Evolutionary conservation across 2,888 invertebrate genomes (phyloP), one percentile per base, ranked within the genome.

Genomic region (Camptogramma bilineatum): DNA sequence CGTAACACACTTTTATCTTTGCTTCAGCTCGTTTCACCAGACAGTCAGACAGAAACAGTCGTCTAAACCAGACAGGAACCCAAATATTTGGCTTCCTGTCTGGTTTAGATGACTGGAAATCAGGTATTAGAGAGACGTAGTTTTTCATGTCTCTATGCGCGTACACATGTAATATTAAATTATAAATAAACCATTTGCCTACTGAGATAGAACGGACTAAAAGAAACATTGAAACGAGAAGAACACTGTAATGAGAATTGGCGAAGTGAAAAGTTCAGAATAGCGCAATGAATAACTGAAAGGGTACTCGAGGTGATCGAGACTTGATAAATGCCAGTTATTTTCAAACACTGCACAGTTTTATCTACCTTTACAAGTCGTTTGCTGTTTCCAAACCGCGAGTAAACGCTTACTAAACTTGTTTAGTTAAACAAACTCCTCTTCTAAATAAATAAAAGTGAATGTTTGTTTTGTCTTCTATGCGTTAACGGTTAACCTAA

Each of bases 331-430:
- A 52, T 52, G 52, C 52, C 52, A 52, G 52, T 34, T 52, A 52
- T 52, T 52, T 52, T 52, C 52, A 52, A 52, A 52, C 52, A 52
- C 52, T 52, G 31, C 52, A 17, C 17, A 17, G 31, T 51, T 52
- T 52, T 52, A 18, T 52, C 52, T 18, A 34, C 34, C 34, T 31
- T 31, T 52, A 18, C 16, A 44, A 44, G 44, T 44, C 44, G 16
- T 44, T 44, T 44, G 44, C 44, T 44, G 44, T 17, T 44, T 17
- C 7, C 44, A 44, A 44, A 44, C 17, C 17, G 44, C 17, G 7
- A 44, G 44, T 44, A 44, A 44, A 44, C 44, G 44, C 44, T 44
- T 64, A 74, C 73, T 73, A 74, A 71, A 66, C 44, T 44, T 44
- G 16, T 44, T 44, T 16, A 44, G 44, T 17, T 17, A 44, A 39